phyloP scores from a whole-genome alignment of 35 echinoderm and acorn worm genomes.

The Ophioderma brevispina region DNA sequence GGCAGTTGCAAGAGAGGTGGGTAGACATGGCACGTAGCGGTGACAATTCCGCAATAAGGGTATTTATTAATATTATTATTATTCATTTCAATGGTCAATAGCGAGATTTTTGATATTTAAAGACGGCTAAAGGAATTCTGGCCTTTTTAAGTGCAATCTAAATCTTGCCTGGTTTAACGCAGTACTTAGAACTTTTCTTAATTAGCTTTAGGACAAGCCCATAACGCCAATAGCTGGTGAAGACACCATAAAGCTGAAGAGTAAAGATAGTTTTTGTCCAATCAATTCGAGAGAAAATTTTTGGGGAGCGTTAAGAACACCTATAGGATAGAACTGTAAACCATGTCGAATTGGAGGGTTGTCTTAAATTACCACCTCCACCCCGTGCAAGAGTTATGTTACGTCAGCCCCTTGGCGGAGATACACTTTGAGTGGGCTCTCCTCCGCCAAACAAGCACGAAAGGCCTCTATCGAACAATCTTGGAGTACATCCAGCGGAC shows the following conservation, averaged over 20 bases:
- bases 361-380: slow-evolving; percentile 1
- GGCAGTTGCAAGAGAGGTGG: too few relatives aligned
- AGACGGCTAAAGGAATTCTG: not conserved
- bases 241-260: not conserved
- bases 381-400: not conserved
- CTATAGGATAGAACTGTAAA: slow-evolving; percentile 3
- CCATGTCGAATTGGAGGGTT: not conserved
- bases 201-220: not conserved
- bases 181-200: not conserved
- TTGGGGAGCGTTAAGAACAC: not conserved
- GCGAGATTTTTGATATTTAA: not conserved
- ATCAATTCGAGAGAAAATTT: not conserved
- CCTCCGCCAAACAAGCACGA: not conserved
- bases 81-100: not conserved
- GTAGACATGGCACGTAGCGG: too few relatives aligned
- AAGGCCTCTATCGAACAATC: not conserved
- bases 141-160: slow-evolving; percentile 5
- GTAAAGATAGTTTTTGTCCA: not conserved
- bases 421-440: not conserved
- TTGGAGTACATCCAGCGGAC: not conserved
- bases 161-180: not conserved
- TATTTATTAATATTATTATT: too few relatives aligned
- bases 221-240: not conserved
- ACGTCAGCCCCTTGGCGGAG: not conserved
- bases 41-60: too few relatives aligned